phyloP scores from a whole-genome alignment of 1,140 invertebrate species.

The Theocolax elegans region DNA sequence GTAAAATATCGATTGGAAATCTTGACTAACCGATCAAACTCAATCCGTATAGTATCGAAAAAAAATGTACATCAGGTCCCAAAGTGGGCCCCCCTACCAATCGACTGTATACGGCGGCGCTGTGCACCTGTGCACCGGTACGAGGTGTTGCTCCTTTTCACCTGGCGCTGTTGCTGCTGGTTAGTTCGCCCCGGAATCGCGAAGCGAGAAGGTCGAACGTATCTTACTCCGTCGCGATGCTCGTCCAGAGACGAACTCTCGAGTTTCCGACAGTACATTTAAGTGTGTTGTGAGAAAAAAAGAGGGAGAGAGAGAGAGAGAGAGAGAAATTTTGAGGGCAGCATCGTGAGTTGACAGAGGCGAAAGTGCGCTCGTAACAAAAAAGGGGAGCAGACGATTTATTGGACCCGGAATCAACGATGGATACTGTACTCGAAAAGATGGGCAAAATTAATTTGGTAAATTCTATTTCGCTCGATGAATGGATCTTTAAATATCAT shows the following conservation, averaged over 20 bases:
- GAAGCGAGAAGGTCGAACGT: constrained; percentile 50
- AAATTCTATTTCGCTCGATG: constrained; percentile 48
- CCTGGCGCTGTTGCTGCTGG: constrained; percentile 52
- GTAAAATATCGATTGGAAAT: no score
- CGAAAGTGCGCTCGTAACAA: constrained; percentile 18
- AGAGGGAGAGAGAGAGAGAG: constrained; percentile 25
- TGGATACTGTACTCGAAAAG: constrained; percentile 66
- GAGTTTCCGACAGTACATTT: no score
- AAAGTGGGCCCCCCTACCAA: constrained; percentile 58
- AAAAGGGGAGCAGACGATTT: constrained; percentile 22
- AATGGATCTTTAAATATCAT: no score
- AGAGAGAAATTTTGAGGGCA: no score
- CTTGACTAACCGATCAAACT: no score
- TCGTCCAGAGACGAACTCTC: neutral
- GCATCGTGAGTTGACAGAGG: no score
- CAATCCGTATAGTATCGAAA: no score
- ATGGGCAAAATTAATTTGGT: constrained; percentile 66
- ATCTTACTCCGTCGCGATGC: constrained; percentile 29
- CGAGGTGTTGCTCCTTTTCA: constrained; percentile 64
- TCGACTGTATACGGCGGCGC: constrained; percentile 51
- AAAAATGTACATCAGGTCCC: no score
- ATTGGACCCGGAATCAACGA: constrained; percentile 44
- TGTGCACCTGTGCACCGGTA: constrained; percentile 62
- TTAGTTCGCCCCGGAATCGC: constrained; percentile 60
- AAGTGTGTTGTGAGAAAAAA: neutral